phyloP scores from a whole-genome alignment of 1,140 invertebrate genomes.

The Medauroidea extradentata region DNA sequence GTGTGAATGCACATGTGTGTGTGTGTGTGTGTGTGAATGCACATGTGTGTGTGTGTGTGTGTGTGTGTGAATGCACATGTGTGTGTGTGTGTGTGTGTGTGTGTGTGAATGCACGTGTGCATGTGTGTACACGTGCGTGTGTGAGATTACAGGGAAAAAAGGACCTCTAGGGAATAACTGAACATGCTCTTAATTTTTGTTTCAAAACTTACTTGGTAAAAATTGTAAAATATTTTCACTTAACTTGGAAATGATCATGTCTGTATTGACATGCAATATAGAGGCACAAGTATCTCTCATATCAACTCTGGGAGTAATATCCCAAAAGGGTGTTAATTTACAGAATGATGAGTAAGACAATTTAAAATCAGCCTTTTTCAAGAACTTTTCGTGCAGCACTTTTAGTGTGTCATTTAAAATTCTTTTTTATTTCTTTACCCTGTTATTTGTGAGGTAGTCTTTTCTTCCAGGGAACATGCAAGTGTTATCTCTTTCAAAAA shows the following conservation, averaged over 20 bases:
- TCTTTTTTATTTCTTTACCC: slow-evolving; percentile 23
- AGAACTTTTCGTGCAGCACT: slow-evolving; percentile 24
- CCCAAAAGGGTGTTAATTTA: slow-evolving; percentile 21
- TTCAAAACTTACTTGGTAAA: slow-evolving; percentile 14
- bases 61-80: no score
- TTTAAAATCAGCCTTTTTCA: slow-evolving; percentile 11
- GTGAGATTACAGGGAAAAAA: no score
- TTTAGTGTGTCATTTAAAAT: slow-evolving; percentile 24
- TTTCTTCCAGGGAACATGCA: slow-evolving; percentile 24
- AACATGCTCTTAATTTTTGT: no score
- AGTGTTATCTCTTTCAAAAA: slow-evolving; percentile 25
- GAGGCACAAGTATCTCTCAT: slow-evolving; percentile 21
- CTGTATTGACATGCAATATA: slow-evolving; percentile 17
- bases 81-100: no score
- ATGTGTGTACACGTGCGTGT: no score
- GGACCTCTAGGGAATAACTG: no score
- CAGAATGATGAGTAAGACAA: slow-evolving; percentile 19
- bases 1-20: no score
- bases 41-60: no score
- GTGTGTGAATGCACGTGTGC: not conserved
- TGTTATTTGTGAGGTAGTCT: slow-evolving; percentile 27
- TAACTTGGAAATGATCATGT: slow-evolving; percentile 15
- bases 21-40: no score
- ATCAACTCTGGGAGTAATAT: slow-evolving; percentile 12
- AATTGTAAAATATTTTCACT: slow-evolving; percentile 20